Evolutionary conservation across 2,797 vertebrate genomes (phyloP), one percentile per base, ranked within the genome.

Genomic region (Tarsius wallacei): DNA sequence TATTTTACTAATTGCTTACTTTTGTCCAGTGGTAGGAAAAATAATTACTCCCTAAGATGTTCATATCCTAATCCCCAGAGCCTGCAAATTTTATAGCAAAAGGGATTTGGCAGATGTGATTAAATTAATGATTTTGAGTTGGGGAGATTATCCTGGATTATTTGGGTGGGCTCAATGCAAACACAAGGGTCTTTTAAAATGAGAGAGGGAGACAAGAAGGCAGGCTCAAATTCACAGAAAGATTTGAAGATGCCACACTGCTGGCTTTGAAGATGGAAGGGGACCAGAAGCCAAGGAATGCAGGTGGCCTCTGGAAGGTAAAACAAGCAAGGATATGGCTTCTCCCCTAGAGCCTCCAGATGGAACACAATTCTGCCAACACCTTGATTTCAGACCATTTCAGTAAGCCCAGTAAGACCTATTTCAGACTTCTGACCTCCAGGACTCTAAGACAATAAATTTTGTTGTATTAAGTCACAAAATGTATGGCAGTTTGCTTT

Each of bases 311-410:
- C 51, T 49, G 53, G 61, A 64, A 66, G n/a, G 70, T 90, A 64
- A 71, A 87, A 24, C 8, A 71, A 80, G 53, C 59, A 4, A 55
- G 82, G 31, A 14, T 3, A n/a, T 1, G 21, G 77, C 55, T 64
- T 86, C 66, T 89, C 10, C 21, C 68, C 36, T 53, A 73, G 33
- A 80, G 42, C 68, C 4, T 71, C 93, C 95, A 95, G 97, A 94
- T 95, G 96, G 95, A 90, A 7, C 4, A 19, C 47, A 64, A 13
- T n/a, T 66, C 78, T 96, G 95, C 95, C 95, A 96, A n/a, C n/a
- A 76, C 87, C 81, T 77, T 93, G 82, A 95, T 95, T 93, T 97
- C 24, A 93, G 81, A 28, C 36, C 66, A 36, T 90, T 90, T 78
- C 95, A 84, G 24, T 94, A 93, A 95, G 77, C 88, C 47, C 90